Conservation (phyloP, 2,797 vertebrate species). For the Hypotaenidia okinawae region DNA sequence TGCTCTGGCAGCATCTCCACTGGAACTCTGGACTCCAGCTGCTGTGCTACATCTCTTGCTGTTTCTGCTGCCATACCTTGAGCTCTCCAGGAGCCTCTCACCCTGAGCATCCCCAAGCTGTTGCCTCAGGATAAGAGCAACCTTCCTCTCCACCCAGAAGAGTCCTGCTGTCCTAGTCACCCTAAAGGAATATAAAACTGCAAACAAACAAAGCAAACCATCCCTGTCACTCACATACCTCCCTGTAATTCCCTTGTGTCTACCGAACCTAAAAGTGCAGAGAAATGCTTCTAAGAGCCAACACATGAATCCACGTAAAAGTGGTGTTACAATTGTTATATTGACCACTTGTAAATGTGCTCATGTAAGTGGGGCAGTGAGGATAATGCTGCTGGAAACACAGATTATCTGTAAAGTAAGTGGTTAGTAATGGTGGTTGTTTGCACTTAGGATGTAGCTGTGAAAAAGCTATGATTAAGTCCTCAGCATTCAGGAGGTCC, state of each 20-base stretch:
- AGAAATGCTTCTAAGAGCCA: neutral
- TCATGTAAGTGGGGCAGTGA: neutral
- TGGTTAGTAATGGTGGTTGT: neutral
- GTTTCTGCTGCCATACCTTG: neutral
- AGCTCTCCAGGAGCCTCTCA: neutral
- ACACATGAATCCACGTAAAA: neutral
- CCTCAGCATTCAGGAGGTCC: neutral
- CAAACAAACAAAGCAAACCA: neutral
- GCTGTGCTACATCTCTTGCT: fast-evolving
- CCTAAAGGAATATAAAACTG: neutral
- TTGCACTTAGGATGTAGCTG: neutral
- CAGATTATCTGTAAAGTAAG: fast-evolving
- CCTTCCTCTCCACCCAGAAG: neutral
- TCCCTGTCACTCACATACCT: neutral
- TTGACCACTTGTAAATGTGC: neutral
- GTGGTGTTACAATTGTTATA: neutral
- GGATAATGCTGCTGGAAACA: neutral
- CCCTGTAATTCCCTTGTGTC: neutral
- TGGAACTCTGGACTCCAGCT: neutral
- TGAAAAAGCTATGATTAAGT: neutral
- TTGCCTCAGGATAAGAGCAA: neutral
- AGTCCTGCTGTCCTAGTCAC: neutral
- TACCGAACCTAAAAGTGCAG: neutral
- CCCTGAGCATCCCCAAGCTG: neutral
- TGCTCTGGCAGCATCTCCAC: neutral